phyloP scores from a whole-genome alignment of 2,797 vertebrate species.

The Sebastes trivittatus region DNA sequence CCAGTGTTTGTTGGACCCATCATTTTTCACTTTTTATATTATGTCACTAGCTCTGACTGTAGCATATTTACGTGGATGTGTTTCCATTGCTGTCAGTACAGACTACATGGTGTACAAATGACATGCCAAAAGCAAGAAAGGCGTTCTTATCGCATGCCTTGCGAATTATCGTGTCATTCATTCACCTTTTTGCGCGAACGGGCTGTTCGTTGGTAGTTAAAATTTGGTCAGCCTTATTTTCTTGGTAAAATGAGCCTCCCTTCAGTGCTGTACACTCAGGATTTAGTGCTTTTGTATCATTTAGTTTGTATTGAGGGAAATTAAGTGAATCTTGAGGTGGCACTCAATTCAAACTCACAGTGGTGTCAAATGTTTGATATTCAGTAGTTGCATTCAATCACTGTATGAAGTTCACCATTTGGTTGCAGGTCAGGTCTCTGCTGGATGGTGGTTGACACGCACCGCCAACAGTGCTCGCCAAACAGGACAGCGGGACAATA shows the following conservation, averaged over 20 bases:
- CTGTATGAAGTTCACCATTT: background rate
- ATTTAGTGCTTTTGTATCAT: background rate
- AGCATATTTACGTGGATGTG: too few species aligned
- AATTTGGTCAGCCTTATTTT: background rate
- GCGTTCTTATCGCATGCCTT: too few species aligned
- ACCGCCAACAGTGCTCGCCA: slow-evolving; percentile 10
- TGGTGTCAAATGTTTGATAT: background rate
- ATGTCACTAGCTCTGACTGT: too few species aligned
- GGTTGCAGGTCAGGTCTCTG: slow-evolving; percentile 3
- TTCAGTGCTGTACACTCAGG: background rate
- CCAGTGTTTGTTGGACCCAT: too few species aligned
- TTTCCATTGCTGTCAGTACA: too few species aligned
- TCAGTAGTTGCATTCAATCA: background rate
- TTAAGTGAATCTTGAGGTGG: background rate
- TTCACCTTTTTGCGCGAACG: too few species aligned
- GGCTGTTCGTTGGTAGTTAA: too few species aligned
- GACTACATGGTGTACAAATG: too few species aligned
- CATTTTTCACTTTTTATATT: too few species aligned
- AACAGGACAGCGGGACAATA: slow-evolving; percentile 11
- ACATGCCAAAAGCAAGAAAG: too few species aligned
- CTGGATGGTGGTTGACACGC: background rate
- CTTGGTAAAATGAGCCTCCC: background rate
- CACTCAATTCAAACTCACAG: background rate
- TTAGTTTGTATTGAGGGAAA: background rate
- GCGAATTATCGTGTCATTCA: too few species aligned